A percentile compares a stretch with the other conserved stretches of the same genome.
These are phyloP conservation scores for Petroica traversi DNA, from an alignment of 2,113 vertebrate species.

Conservation along the genomic window DNA sequence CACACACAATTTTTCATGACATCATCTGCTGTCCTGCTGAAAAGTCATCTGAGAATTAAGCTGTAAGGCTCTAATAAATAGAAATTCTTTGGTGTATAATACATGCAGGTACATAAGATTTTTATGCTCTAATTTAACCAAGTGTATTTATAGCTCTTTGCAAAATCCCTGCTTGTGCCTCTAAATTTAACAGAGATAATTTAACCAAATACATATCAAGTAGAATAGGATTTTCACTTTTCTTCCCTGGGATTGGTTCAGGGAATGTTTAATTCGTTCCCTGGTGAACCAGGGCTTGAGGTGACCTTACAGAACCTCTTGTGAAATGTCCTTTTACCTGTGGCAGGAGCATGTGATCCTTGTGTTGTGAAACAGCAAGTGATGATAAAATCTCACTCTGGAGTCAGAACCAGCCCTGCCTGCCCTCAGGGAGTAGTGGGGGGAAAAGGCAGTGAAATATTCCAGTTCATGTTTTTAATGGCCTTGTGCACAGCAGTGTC, in stretches of 20 bases:
- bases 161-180: background rate
- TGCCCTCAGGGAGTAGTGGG: background rate
- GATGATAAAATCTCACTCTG: constrained; percentile 21
- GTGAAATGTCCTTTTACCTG: background rate
- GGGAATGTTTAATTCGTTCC: background rate
- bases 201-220: background rate
- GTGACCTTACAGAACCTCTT: background rate
- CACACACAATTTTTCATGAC: background rate
- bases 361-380: background rate
- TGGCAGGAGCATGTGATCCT: background rate
- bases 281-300: background rate
- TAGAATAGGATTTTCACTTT: background rate
- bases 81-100: background rate
- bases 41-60: background rate
- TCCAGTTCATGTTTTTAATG: background rate
- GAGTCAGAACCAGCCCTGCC: background rate
- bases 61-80: background rate
- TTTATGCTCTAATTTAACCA: background rate
- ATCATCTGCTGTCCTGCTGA: background rate
- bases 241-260: background rate
- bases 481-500: background rate
- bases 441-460: background rate
- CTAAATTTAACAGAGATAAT: background rate
- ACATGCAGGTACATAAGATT: background rate
- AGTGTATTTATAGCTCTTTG: background rate